A percentile compares a stretch with the other conserved stretches of the same genome.
phyloP scores from a whole-genome alignment of 1,140 invertebrate species.

The Zaprionus taronus region DNA sequence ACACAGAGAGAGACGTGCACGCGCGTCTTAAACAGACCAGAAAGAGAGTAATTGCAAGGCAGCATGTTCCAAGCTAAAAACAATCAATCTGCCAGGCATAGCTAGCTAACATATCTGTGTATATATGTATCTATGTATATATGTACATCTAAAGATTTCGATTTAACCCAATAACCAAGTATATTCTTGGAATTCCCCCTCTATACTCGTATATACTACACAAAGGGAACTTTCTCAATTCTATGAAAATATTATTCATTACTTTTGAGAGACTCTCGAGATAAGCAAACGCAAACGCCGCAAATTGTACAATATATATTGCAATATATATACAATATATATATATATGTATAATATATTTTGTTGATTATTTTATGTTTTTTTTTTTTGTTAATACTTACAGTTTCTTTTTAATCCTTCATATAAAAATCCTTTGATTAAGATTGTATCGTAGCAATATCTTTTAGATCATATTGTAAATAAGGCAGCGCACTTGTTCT shows the following conservation, averaged over 20 bases:
- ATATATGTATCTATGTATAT: too few relatives aligned
- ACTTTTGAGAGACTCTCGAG: not conserved
- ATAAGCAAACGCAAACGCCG: slow-evolving; percentile 5
- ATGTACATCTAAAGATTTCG: not conserved
- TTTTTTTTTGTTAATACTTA: not conserved
- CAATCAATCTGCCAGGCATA: not conserved
- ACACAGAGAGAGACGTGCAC: not conserved
- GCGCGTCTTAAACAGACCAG: slow-evolving; percentile 7
- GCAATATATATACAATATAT: too few relatives aligned
- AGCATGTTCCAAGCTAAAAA: not conserved
- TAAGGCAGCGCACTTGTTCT: not conserved
- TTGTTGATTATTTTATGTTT: not conserved
- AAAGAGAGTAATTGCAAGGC: slow-evolving; percentile 4
- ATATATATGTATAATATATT: not conserved
- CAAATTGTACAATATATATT: not conserved
- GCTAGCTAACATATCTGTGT: not conserved
- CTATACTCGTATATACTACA: not conserved
- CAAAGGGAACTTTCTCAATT: not conserved
- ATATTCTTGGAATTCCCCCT: not conserved
- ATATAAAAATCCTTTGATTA: too few relatives aligned
- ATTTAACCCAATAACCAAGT: not conserved
- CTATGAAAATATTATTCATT: not conserved
- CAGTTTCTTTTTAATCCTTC: not conserved
- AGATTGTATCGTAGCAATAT: not conserved
- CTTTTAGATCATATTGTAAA: slow-evolving; percentile 4